phyloP scores from a whole-genome alignment of 2,888 invertebrate genomes.

The Eumacrocentrus americanus region DNA sequence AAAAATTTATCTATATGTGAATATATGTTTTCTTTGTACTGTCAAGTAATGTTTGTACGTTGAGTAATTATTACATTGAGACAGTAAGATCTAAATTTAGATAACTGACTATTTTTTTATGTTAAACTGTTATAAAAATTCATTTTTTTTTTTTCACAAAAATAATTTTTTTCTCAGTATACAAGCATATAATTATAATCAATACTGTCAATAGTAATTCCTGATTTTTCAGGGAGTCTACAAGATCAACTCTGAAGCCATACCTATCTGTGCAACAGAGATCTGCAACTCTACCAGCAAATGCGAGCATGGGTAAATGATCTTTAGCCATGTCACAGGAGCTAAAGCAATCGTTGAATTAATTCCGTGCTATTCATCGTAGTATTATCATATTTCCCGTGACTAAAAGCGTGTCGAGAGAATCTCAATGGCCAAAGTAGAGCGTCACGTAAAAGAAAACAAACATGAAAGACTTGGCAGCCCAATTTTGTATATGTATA shows the following conservation, averaged over 20 bases:
- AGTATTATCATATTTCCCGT: constrained; percentile 6
- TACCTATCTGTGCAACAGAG: constrained; percentile 78
- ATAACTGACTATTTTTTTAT: no score
- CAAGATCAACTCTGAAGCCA: constrained; percentile 77
- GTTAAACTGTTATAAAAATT: not conserved
- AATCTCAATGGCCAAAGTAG: constrained; percentile 28
- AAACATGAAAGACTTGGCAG: constrained; percentile 11
- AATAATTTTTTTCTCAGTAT: constrained; percentile 13
- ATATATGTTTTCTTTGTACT: no score
- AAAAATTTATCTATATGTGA: no score
- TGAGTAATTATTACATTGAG: no score
- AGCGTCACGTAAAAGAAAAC: constrained; percentile 6
- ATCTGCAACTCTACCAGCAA: constrained; percentile 87
- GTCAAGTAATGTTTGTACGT: no score
- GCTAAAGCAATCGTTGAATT: not conserved
- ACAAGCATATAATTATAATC: no score
- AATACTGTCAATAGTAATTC: no score
- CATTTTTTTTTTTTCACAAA: constrained; percentile 1
- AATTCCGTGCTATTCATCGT: constrained; percentile 1
- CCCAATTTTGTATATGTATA: constrained; percentile 13
- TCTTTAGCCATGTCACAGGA: constrained; percentile 33
- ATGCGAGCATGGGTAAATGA: constrained; percentile 72
- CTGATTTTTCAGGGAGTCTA: constrained; percentile 73
- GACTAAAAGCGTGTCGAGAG: not conserved
- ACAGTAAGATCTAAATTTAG: no score